A percentile compares a stretch with the other conserved stretches of the same genome.
Evolutionary conservation across 2,797 vertebrate genomes (phyloP).

Genomic region (Lagocephalus sceleratus): DNA sequence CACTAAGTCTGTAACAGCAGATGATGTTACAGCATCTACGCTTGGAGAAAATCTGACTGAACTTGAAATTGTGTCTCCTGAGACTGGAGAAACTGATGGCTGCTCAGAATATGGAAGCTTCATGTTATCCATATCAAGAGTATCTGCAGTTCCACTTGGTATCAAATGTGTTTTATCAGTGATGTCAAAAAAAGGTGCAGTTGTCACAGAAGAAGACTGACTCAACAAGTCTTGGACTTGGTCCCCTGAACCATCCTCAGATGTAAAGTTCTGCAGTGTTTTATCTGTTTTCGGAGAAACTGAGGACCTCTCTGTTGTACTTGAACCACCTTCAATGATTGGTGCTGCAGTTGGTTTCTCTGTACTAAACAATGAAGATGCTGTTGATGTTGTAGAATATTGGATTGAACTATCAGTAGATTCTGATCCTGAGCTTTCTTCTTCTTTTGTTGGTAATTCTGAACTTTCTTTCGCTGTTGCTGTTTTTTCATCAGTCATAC

Average conservation of each 20-base stretch:
- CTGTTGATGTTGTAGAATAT: neutral
- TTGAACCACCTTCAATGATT: neutral
- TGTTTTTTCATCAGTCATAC: neutral
- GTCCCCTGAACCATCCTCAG: neutral
- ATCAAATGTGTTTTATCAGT: slow-evolving; percentile 7
- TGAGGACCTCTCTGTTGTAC: neutral
- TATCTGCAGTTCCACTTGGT: neutral
- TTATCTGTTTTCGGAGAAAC: rapidly evolving
- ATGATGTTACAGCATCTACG: no score
- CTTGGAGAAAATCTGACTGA: no score
- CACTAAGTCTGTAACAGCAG: no score
- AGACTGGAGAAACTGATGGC: no score
- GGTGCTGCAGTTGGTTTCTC: slow-evolving; percentile 2
- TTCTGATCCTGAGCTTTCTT: slow-evolving; percentile 16
- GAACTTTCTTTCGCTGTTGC: neutral
- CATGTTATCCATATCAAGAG: no score
- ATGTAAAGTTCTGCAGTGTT: neutral
- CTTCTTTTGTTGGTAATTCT: no score
- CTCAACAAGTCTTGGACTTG: neutral
- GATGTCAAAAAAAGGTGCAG: neutral
- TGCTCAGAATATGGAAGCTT: no score
- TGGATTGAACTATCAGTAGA: neutral
- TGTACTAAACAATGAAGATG: slow-evolving; percentile 19
- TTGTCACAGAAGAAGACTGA: neutral
- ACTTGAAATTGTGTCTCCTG: no score